Base-by-base conservation (phyloP, 2,888 invertebrate genomes). In the Cerceris ruficornis region DNA sequence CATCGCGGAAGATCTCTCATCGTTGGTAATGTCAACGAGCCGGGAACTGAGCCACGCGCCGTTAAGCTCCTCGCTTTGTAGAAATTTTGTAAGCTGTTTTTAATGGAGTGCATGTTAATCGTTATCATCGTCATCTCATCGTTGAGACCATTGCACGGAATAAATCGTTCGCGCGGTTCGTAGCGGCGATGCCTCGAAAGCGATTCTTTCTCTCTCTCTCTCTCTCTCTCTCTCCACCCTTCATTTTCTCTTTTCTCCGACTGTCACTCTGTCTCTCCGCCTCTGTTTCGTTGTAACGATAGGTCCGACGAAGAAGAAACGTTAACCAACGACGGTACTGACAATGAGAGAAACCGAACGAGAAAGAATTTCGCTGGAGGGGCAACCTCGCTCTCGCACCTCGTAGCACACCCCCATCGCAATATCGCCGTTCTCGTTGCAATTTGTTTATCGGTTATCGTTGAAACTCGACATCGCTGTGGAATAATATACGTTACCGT, bases 391-490 rank as follows among this genome's bases (percentile, higher is more conserved):
- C 50, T 11, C n/a, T n/a, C 50, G 50, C 1, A 50, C 50, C 50
- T 50, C 50, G 50, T n/a, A 50, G 28, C 28, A 28, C 28, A 28
- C 28, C 28, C 50, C 50, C 50, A 46, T 46, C 62, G 77, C 79
- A 77, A 78, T 74, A 82, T 70, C 62, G 68, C 71, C 81, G 84
- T 84, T 77, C 80, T 82, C 84, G 84, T 84, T 86, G 75, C 77
- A 75, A 77, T 81, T 81, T 78, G 64, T 78, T 83, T 82, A 75
- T 80, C 73, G 79, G 67, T 81, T 83, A 81, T 81, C 82, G 82
- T 84, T 82, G 80, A 67, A 62, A 64, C 59, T 78, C 68, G 76
- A 82, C 83, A 74, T 73, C 75, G 78, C 78, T 78, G 78, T 79
- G 64, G 81, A 81, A 77, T 65, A 64, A 78, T 65, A 72, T 80